A percentile compares a stretch with the other conserved stretches of the same genome.
Conservation (phyloP, 2,888 invertebrate genomes). For the Sphinx pinastri region DNA sequence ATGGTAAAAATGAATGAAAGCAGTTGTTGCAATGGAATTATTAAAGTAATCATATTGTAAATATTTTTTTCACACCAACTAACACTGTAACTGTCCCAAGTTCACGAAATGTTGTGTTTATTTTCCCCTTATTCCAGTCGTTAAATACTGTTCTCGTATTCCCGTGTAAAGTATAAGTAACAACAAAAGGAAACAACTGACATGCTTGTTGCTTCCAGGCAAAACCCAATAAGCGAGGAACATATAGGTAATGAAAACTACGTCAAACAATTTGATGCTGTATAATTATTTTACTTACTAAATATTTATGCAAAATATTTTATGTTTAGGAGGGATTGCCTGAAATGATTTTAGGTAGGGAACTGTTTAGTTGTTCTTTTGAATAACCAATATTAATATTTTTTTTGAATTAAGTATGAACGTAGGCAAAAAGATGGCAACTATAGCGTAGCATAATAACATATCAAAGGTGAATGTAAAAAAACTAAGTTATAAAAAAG, state of each 20-base stretch:
- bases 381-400: too few relatives aligned
- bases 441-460: too few relatives aligned
- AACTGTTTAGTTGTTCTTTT: too few relatives aligned
- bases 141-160: conserved; percentile 21
- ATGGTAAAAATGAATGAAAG: conserved; percentile 26
- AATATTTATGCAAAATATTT: too few relatives aligned
- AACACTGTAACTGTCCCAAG: conserved; percentile 1
- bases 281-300: not conserved
- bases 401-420: too few relatives aligned
- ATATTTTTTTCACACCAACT: not conserved
- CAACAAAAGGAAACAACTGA: not conserved
- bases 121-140: not conserved
- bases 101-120: not conserved
- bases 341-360: too few relatives aligned
- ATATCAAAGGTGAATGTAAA: too few relatives aligned
- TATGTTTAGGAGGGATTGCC: too few relatives aligned
- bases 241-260: not conserved
- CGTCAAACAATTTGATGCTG: not conserved
- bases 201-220: conserved; percentile 13
- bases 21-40: conserved; percentile 24
- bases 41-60: conserved; percentile 24
- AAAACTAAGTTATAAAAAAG: too few relatives aligned
- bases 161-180: conserved; percentile 9
- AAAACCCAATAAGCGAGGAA: conserved; percentile 17
- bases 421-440: too few relatives aligned